These are phyloP conservation scores for Denticeps clupeoides DNA, from an alignment of 2,797 vertebrate species.

Conservation along the genomic window DNA sequence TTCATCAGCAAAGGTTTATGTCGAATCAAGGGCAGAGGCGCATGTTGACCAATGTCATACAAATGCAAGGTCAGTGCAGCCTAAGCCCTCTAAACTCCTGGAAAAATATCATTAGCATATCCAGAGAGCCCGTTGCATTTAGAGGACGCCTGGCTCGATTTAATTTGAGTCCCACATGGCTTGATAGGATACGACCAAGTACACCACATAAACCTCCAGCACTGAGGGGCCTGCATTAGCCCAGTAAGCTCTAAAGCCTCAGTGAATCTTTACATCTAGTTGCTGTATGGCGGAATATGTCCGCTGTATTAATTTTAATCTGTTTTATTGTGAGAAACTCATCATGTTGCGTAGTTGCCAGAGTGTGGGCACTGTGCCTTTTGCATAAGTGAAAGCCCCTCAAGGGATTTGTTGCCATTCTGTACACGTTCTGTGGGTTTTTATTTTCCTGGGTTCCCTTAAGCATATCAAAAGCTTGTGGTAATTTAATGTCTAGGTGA, in stretches of 20 bases:
- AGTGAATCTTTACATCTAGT: background rate
- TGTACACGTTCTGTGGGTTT: no score
- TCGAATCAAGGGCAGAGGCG: constrained; percentile 62
- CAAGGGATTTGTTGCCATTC: constrained; percentile 2
- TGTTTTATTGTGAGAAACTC: constrained; percentile 2
- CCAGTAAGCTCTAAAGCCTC: background rate
- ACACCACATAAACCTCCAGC: background rate
- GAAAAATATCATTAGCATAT: constrained; percentile 70
- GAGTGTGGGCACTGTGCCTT: background rate
- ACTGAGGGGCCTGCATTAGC: constrained; percentile 13
- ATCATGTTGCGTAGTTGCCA: background rate
- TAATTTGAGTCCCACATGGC: constrained; percentile 17
- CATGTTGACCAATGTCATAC: constrained; percentile 70
- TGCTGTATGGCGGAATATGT: background rate
- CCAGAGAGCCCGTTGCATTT: constrained; percentile 22
- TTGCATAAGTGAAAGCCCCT: background rate
- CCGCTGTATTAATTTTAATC: constrained; percentile 2
- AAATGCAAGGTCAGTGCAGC: constrained; percentile 66
- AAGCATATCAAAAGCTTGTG: no score
- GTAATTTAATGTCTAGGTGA: no score
- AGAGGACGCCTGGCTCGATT: constrained; percentile 23
- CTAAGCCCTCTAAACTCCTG: constrained; percentile 65
- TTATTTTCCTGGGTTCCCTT: no score
- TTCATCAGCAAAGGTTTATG: constrained; percentile 61
- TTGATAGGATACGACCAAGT: constrained; percentile 23